These are phyloP conservation scores for Peromyscus attwateri DNA, from an alignment of 2,797 vertebrate species.

Conservation along the genomic window DNA sequence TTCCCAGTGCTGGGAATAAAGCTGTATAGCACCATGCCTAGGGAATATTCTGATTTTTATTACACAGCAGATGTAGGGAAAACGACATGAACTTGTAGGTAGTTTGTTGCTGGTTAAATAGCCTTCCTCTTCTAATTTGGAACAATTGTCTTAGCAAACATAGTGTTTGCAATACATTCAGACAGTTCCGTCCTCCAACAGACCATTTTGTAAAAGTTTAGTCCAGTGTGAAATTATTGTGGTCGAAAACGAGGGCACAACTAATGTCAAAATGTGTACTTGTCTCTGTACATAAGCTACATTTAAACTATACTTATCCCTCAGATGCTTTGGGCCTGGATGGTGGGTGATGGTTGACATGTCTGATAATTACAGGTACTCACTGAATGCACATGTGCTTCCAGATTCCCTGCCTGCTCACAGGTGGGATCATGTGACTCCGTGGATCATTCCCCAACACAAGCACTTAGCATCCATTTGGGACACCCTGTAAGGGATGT, in stretches of 20 bases:
- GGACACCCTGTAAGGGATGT: background rate
- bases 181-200: background rate
- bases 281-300: background rate
- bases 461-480: background rate
- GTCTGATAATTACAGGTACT: background rate
- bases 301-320: background rate
- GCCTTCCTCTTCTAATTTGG: constrained; percentile 2
- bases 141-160: background rate
- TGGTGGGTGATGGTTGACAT: background rate
- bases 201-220: constrained; percentile 41
- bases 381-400: background rate
- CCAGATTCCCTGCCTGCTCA: background rate
- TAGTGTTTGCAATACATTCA: background rate
- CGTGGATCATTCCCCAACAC: background rate
- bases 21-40: background rate
- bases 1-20: background rate
- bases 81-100: background rate
- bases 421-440: background rate
- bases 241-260: background rate
- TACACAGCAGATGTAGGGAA: background rate
- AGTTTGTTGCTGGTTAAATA: background rate
- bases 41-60: background rate
- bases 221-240: background rate
- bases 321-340: background rate
- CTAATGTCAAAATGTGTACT: background rate